A percentile compares a stretch with the other conserved stretches of the same genome.
These are phyloP conservation scores for Setophaga coronata DNA, from an alignment of 2,113 vertebrate species.

Conservation along the genomic window DNA sequence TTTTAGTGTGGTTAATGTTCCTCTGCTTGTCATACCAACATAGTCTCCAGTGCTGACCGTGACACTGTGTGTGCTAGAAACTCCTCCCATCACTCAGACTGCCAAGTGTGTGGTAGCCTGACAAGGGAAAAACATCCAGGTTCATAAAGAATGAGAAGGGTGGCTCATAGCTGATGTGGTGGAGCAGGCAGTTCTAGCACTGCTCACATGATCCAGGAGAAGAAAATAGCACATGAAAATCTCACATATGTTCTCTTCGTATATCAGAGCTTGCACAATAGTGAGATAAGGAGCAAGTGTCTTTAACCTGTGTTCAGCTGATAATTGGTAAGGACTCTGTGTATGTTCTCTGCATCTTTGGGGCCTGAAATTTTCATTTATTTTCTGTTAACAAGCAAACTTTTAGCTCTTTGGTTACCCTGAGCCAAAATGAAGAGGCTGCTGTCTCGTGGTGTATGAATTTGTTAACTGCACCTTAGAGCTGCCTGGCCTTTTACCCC, in stretches of 20 bases:
- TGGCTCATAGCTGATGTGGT: not conserved
- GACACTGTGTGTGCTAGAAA: not conserved
- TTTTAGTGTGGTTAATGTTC: not conserved
- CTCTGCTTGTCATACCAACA: not conserved
- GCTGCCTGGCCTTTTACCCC: not conserved
- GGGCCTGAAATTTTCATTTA: not conserved
- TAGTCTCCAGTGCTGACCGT: not conserved
- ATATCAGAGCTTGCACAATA: not conserved
- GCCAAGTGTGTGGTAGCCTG: not conserved
- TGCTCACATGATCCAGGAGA: not conserved
- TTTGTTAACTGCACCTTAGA: not conserved
- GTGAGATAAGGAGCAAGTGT: rapidly evolving
- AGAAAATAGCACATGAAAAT: not conserved
- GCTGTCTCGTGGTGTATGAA: not conserved
- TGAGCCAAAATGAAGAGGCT: not conserved
- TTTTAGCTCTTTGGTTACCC: not conserved
- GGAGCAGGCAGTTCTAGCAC: not conserved
- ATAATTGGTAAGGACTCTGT: not conserved
- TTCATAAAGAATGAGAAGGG: not conserved
- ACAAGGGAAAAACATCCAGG: not conserved
- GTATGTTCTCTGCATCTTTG: not conserved
- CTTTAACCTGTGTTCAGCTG: not conserved
- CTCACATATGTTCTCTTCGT: not conserved
- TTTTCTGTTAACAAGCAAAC: not conserved
- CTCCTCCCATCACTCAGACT: not conserved